These are phyloP conservation scores for Melinaea menophilus DNA, from an alignment of 2,888 invertebrate genomes.

Conservation along the genomic window DNA sequence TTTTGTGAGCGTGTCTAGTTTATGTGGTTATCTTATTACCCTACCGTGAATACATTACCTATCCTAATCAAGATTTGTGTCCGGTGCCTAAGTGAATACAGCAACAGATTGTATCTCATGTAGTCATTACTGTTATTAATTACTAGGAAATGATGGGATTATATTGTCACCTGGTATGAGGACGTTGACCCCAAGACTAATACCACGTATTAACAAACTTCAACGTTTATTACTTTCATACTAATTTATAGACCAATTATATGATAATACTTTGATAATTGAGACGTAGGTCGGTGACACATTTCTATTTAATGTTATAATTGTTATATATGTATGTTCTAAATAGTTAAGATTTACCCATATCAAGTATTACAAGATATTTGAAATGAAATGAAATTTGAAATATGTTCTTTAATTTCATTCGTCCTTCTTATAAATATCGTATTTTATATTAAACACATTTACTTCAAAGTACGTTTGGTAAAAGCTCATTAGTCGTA, in stretches of 20 bases:
- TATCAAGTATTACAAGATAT: too few species aligned
- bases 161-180: slow-evolving; percentile 5
- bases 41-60: neutral
- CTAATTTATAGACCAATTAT: neutral
- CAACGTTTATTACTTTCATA: neutral
- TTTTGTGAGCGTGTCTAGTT: neutral
- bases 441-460: too few species aligned
- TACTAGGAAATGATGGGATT: slow-evolving; percentile 21
- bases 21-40: neutral
- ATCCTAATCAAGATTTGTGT: slow-evolving; percentile 5
- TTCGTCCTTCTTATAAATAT: too few species aligned
- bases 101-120: slow-evolving; percentile 13
- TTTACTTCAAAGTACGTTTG: too few species aligned
- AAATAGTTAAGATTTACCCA: too few species aligned
- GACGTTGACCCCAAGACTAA: neutral
- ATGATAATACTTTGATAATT: neutral
- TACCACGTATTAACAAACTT: neutral
- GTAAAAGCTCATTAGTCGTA: too few species aligned
- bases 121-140: slow-evolving; percentile 26
- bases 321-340: too few species aligned
- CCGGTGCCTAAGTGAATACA: slow-evolving; percentile 7
- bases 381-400: too few species aligned
- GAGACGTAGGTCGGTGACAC: too few species aligned
- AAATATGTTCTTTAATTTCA: too few species aligned
- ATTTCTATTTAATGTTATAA: too few species aligned